Conservation (phyloP, 2,888 invertebrate genomes). For the Tiliacea citrago region DNA sequence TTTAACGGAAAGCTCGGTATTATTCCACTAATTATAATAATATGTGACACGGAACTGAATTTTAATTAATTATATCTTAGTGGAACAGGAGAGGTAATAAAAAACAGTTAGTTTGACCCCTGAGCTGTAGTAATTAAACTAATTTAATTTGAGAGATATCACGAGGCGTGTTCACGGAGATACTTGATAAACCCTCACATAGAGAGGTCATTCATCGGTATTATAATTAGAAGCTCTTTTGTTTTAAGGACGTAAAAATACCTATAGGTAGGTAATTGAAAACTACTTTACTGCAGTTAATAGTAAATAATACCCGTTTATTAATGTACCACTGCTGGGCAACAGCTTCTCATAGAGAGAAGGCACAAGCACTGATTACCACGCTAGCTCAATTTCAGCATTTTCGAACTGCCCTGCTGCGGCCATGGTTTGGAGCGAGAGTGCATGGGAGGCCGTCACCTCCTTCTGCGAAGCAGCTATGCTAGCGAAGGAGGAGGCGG, state of each 20-base stretch:
- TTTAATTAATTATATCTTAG: constrained; percentile 60
- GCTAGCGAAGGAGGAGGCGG: no score
- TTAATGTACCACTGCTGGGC: neutral
- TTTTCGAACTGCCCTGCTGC: no score
- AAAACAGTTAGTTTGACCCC: constrained; percentile 56
- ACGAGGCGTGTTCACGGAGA: constrained; percentile 26
- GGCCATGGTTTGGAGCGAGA: no score
- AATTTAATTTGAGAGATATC: constrained; percentile 62
- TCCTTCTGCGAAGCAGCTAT: no score
- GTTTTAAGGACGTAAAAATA: neutral
- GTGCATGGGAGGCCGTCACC: no score
- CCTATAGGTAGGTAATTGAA: neutral
- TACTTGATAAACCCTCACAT: constrained; percentile 35
- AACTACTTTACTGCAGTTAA: neutral
- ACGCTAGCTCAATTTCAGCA: no score
- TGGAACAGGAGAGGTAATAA: constrained; percentile 61
- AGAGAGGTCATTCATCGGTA: constrained; percentile 15
- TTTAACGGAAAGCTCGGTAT: constrained; percentile 16
- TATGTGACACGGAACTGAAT: constrained; percentile 64
- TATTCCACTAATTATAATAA: constrained; percentile 55
- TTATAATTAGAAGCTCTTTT: constrained; percentile 5
- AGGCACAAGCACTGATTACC: no score
- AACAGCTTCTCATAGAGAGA: no score
- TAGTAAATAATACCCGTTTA: neutral
- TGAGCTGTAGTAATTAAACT: constrained; percentile 50